Evolutionary conservation across 2,797 vertebrate genomes (phyloP), one percentile per base, ranked within the genome.

Genomic region (Chaetodon trifasciatus): DNA sequence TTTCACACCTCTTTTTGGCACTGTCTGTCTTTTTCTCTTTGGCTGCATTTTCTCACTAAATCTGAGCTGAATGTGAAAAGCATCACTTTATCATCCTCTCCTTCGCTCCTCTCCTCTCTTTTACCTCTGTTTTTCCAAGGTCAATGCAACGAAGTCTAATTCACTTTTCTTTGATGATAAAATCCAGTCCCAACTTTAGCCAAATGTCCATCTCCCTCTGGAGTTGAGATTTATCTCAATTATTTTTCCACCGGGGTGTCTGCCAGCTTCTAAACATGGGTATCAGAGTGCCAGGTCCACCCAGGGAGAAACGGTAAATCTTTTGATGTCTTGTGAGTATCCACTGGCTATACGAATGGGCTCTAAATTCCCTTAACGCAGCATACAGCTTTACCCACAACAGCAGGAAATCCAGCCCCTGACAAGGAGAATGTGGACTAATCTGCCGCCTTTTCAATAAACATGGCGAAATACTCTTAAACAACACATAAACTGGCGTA

Each of bases 171-270:
- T 91, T 92, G 79, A 92, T 84, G 75, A 87, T 91, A 88, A 91
- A 92, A 91, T 87, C 89, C 85, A 79, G 70, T 81, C 75, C 81
- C 79, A 80, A 81, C 85, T 89, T 86, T 62, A 86, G 85, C 85
- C 86, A 92, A 93, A 85, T 88, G 92, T 93, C 89, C 71, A 1
- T 87, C 85, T 80, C 86, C 83, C 82, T 56, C 24, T 52, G 70
- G 83, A 87, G 85, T 81, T 74, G 74, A 89, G 87, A 92, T 94
- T 91, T 93, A 93, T 93, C 91, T 91, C 90, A 92, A 91, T 94
- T 93, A 93, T 90, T 89, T 79, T 76, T 81, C 81, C 68, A 21
- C 75, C 62, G 35, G 68, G 64, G 64, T 37, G 77, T 88, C 81
- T 91, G 91, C 88, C 91, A 89, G 80, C 81, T 82, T 79, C 88